Evolutionary conservation across 37 sponge, comb jelly and placozoan genomes (phyloP).

Genomic region (Bolinopsis microptera): DNA sequence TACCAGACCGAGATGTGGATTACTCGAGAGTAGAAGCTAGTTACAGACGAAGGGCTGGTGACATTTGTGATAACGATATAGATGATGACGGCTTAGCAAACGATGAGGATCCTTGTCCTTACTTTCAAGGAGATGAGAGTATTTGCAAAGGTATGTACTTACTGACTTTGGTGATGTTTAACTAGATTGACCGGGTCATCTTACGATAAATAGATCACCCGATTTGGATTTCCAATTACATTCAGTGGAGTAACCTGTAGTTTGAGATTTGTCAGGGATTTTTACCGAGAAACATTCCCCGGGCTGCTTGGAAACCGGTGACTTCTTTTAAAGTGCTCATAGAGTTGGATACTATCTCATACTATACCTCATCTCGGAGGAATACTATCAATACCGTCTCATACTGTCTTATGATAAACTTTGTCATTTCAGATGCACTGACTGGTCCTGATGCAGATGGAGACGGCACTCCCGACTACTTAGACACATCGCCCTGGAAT

Average conservation of each 20-base stretch:
- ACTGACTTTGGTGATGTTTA: neutral
- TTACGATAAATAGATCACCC: no score
- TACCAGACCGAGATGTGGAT: neutral
- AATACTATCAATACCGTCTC: no score
- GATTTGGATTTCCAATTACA: no score
- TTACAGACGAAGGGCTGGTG: neutral
- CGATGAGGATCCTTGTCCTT: slow-evolving; percentile 23
- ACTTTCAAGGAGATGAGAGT: neutral
- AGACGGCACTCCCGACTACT: slow-evolving; percentile 30
- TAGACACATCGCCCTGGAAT: neutral
- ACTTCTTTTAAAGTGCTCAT: no score
- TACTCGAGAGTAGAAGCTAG: neutral
- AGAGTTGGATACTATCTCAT: no score
- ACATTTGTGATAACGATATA: slow-evolving; percentile 55
- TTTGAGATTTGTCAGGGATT: no score
- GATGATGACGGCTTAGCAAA: neutral
- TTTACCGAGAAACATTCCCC: no score
- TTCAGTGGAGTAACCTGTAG: no score
- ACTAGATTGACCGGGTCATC: no score
- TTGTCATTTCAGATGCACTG: neutral
- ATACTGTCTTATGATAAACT: no score
- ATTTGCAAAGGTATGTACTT: neutral
- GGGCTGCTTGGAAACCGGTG: no score
- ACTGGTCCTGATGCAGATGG: slow-evolving; percentile 36
- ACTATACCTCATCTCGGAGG: no score